Percentiles rank a stretch among this genome's conserved stretches.
These are phyloP conservation scores for Cephalopachus bancanus DNA, from an alignment of 2,797 vertebrate genomes.

Conservation along the genomic window DNA sequence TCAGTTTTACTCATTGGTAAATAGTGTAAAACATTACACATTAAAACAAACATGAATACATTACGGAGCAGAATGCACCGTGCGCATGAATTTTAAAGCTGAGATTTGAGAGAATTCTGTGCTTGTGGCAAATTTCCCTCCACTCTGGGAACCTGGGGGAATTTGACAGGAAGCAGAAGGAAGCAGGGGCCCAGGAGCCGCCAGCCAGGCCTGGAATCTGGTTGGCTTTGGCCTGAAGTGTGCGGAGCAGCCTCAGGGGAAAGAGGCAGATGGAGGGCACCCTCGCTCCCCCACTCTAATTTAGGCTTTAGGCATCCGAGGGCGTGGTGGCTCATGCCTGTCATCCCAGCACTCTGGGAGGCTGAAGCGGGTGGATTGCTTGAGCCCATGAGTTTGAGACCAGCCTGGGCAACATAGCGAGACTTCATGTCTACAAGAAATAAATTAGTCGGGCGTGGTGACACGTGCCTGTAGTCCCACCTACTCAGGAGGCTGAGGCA, in stretches of 20 bases:
- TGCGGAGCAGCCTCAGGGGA: accelerated
- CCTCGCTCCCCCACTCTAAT: not conserved
- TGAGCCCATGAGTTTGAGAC: too few relatives aligned
- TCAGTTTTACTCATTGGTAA: conserved; percentile 33
- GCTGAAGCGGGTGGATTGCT: too few relatives aligned
- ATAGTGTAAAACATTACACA: not conserved
- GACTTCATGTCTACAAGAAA: too few relatives aligned
- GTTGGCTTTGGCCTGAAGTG: not conserved
- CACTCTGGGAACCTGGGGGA: not conserved
- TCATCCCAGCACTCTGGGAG: too few relatives aligned
- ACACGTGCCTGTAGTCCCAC: too few relatives aligned
- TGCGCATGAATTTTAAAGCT: conserved; percentile 10
- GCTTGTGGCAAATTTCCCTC: not conserved
- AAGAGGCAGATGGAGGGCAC: not conserved
- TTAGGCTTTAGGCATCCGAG: not conserved
- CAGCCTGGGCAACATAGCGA: too few relatives aligned
- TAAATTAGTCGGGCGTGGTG: too few relatives aligned
- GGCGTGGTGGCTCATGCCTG: too few relatives aligned
- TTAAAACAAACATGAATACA: conserved; percentile 45
- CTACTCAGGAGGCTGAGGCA: too few relatives aligned
- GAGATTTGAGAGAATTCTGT: not conserved
- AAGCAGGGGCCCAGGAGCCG: accelerated
- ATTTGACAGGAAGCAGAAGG: not conserved
- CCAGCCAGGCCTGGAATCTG: not conserved
- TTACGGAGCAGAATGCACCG: not conserved